Conservation (phyloP, 2,113 vertebrate genomes). For the Phycodurus eques region DNA sequence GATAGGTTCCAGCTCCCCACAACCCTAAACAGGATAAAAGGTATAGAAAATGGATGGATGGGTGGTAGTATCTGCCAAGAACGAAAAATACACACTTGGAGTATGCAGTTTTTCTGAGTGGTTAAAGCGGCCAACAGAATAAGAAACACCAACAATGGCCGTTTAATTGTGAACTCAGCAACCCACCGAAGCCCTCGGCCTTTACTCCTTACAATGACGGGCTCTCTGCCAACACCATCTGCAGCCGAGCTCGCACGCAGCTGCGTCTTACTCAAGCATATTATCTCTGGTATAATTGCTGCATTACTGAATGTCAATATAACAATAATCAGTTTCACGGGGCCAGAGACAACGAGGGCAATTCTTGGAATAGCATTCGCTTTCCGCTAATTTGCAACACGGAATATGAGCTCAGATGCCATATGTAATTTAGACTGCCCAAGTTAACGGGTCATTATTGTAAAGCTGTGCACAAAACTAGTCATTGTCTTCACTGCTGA, state of each 20-base stretch:
- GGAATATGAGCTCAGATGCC: constrained; percentile 36
- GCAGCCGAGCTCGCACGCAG: constrained; percentile 22
- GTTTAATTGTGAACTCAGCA: constrained; percentile 31
- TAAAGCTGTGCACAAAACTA: constrained; percentile 11
- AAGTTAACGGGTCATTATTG: constrained; percentile 37
- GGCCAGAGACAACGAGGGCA: constrained; percentile 10
- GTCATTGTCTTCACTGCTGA: constrained; percentile 32
- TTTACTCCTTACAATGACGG: constrained; percentile 34
- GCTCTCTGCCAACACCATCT: constrained; percentile 37
- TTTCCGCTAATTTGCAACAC: constrained; percentile 19
- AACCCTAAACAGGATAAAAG: background rate
- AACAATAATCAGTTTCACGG: constrained; percentile 14
- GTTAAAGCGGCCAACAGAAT: constrained; percentile 1
- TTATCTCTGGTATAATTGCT: constrained; percentile 31
- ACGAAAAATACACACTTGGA: background rate
- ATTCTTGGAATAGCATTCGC: constrained; percentile 33
- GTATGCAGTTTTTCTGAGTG: constrained; percentile 10
- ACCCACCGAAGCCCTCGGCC: constrained; percentile 17
- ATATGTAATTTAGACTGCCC: constrained; percentile 7
- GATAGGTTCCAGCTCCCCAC: background rate
- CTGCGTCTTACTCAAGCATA: constrained; percentile 21
- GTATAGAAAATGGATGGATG: background rate
- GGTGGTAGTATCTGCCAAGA: background rate
- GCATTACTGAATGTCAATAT: constrained; percentile 26
- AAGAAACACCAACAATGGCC: constrained; percentile 11